phyloP scores from a whole-genome alignment of 2,888 invertebrate genomes.

The Ectobius pallidus region DNA sequence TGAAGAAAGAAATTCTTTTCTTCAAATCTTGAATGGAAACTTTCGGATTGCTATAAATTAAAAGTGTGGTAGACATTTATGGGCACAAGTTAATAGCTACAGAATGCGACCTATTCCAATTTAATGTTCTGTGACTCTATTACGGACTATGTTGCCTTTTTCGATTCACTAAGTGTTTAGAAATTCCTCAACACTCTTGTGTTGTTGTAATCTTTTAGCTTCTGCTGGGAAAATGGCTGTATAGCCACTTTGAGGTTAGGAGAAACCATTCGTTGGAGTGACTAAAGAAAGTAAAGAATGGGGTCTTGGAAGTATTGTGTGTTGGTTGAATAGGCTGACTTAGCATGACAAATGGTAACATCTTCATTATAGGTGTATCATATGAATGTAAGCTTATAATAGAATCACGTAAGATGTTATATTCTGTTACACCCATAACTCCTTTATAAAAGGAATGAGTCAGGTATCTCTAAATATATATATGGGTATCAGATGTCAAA shows the following conservation, averaged over 20 bases:
- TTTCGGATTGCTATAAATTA: constrained; percentile 5
- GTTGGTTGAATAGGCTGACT: constrained; percentile 21
- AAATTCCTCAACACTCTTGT: background rate
- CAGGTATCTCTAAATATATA: no score
- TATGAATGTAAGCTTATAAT: background rate
- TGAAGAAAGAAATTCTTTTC: background rate
- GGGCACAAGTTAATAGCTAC: background rate
- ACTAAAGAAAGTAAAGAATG: background rate
- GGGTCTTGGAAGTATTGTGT: background rate
- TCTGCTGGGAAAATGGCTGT: background rate
- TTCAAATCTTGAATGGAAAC: background rate
- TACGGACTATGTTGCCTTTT: constrained; percentile 16
- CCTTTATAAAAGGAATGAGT: background rate
- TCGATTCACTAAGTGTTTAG: constrained; percentile 25
- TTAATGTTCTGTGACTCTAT: constrained; percentile 27
- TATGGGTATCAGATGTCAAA: no score
- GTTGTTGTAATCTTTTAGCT: background rate
- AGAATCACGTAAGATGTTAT: background rate
- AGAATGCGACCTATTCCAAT: background rate
- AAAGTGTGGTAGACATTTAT: constrained; percentile 9
- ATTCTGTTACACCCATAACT: background rate
- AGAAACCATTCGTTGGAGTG: background rate
- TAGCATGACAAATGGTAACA: constrained; percentile 39
- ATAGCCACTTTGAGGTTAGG: constrained; percentile 22
- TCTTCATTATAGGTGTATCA: constrained; percentile 37